Percentiles rank a stretch among this genome's conserved stretches.
Conservation (phyloP, 2,113 vertebrate species). For the Poeciliopsis prolifica region DNA sequence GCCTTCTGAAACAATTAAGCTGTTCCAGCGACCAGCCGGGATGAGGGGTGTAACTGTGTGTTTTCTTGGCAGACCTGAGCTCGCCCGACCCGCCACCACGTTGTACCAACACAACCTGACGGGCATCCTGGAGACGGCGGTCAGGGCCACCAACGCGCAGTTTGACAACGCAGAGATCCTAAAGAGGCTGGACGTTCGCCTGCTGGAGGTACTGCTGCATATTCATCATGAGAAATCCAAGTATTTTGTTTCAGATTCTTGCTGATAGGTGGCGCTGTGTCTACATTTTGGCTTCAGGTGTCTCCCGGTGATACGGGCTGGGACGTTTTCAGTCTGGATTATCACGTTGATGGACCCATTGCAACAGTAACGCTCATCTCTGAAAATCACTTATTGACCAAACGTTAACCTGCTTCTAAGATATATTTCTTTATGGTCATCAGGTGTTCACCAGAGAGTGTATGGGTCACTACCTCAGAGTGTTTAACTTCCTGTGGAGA, state of each 20-base stretch:
- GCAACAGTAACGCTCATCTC: slow-evolving; percentile 85
- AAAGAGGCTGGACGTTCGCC: slow-evolving; percentile 91
- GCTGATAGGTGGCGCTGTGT: no score
- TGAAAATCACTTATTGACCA: neutral
- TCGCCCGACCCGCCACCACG: slow-evolving; percentile 93
- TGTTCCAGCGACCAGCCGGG: neutral
- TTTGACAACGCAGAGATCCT: slow-evolving; percentile 97
- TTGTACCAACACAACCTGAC: slow-evolving; percentile 98
- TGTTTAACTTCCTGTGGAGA: slow-evolving; percentile 98
- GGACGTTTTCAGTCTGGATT: slow-evolving; percentile 98
- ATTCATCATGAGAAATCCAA: neutral
- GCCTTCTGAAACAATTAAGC: neutral
- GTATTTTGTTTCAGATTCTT: neutral
- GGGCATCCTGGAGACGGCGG: slow-evolving; percentile 94
- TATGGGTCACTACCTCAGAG: slow-evolving; percentile 96
- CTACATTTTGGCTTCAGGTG: slow-evolving; percentile 78
- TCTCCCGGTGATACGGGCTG: slow-evolving; percentile 97
- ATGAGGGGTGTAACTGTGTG: neutral
- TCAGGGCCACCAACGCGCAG: slow-evolving; percentile 96
- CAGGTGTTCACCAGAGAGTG: slow-evolving; percentile 98
- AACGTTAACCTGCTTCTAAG: neutral
- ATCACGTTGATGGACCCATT: slow-evolving; percentile 97
- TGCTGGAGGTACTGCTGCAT: slow-evolving; percentile 87
- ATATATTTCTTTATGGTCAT: neutral
- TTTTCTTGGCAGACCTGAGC: slow-evolving; percentile 85